phyloP scores from a whole-genome alignment of 2,888 invertebrate genomes.

The Athalia circularis region DNA sequence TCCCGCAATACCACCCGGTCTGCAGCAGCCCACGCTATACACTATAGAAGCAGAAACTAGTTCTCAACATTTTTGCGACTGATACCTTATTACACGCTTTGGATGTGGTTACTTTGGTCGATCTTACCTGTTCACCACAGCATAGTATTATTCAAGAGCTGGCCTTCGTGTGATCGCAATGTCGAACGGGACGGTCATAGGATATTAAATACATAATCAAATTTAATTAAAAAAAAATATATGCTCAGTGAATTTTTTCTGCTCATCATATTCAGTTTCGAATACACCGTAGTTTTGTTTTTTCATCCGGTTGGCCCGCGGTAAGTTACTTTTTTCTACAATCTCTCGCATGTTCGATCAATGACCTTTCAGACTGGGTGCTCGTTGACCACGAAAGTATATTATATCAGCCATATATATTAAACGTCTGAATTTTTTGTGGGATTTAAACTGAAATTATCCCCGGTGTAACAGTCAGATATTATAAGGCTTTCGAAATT shows the following conservation, averaged over 20 bases:
- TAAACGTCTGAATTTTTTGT: neutral
- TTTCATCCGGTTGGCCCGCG: neutral
- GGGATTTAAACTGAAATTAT: neutral
- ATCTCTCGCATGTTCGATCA: conserved; percentile 6
- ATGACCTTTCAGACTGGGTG: conserved; percentile 8
- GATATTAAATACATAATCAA: neutral
- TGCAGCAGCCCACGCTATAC: conserved; percentile 33
- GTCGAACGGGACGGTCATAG: neutral
- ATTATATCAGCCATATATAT: neutral
- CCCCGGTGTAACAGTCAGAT: neutral
- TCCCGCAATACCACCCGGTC: conserved; percentile 5
- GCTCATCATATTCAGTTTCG: neutral
- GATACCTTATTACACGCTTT: neutral
- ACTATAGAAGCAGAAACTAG: conserved; percentile 19
- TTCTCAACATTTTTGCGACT: conserved; percentile 36
- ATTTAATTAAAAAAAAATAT: conserved; percentile 1
- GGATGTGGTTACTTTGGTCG: conserved; percentile 6
- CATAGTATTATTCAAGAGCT: conserved; percentile 26
- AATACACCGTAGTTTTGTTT: neutral
- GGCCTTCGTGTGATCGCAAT: conserved; percentile 19
- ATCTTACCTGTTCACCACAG: conserved; percentile 3
- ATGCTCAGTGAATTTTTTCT: neutral
- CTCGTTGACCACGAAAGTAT: conserved; percentile 10
- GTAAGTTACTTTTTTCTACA: neutral
- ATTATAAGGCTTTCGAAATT: conserved; percentile 2